Conservation (phyloP, 37 sponge, comb jelly and placozoan genomes). For the Petrosia ficiformis region DNA sequence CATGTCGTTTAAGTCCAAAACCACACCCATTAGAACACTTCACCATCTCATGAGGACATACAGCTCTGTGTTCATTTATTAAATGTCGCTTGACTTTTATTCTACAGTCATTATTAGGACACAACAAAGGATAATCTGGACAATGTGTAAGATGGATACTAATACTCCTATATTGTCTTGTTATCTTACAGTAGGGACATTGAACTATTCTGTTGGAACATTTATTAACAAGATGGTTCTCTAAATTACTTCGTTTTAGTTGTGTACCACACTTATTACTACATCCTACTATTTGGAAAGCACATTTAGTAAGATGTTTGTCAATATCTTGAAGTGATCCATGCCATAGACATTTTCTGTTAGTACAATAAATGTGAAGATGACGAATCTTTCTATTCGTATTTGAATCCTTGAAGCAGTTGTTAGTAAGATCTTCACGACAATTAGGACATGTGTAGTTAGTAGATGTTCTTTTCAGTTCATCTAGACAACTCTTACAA, state of each 20-base stretch:
- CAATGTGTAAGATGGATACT: background rate
- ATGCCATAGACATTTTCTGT: constrained; percentile 30
- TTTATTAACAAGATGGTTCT: background rate
- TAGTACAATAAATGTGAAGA: constrained; percentile 25
- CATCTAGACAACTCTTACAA: background rate
- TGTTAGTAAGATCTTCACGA: background rate
- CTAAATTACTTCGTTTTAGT: background rate
- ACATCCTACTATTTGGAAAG: constrained; percentile 1
- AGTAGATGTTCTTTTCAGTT: background rate
- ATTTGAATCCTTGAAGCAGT: constrained; percentile 9
- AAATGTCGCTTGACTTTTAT: background rate
- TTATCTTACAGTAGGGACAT: constrained; percentile 17
- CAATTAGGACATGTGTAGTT: background rate
- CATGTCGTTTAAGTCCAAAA: background rate
- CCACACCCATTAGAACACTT: constrained; percentile 8
- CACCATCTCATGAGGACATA: background rate
- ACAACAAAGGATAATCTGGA: background rate
- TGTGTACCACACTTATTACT: constrained; percentile 1
- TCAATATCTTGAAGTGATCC: constrained; percentile 15
- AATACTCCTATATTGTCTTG: no score
- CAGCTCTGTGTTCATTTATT: constrained; percentile 5
- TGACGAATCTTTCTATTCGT: background rate
- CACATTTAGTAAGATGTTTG: constrained; percentile 10
- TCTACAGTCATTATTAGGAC: background rate
- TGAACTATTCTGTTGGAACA: constrained; percentile 1